Evolutionary conservation across 2,797 vertebrate species (phyloP).

Genomic region (Ataeniobius toweri): DNA sequence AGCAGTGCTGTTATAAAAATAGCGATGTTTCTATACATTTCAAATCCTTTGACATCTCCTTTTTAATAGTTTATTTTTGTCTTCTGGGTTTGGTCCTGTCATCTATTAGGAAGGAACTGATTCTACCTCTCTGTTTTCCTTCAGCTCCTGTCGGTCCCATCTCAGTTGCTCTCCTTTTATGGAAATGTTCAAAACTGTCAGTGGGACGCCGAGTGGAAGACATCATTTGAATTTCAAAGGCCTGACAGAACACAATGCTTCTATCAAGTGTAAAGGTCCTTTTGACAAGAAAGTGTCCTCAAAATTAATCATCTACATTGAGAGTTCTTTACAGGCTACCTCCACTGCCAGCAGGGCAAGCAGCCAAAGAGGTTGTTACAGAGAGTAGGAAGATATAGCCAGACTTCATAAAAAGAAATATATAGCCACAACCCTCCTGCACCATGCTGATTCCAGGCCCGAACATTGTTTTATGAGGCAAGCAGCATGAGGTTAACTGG

Average conservation of each 20-base stretch:
- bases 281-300: constrained; percentile 64
- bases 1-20: constrained; percentile 38
- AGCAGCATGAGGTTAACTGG: constrained; percentile 44
- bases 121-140: constrained; percentile 54
- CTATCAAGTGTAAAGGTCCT: constrained; percentile 62
- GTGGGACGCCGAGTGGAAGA: constrained; percentile 63
- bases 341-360: constrained; percentile 27
- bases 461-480: constrained; percentile 40
- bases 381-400: constrained; percentile 13
- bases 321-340: constrained; percentile 50
- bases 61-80: constrained; percentile 59
- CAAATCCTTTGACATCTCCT: constrained; percentile 20
- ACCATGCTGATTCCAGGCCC: constrained; percentile 12
- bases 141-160: constrained; percentile 41
- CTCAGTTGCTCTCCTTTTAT: constrained; percentile 59
- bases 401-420: constrained; percentile 24
- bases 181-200: constrained; percentile 66
- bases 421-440: constrained; percentile 16
- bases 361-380: constrained; percentile 29
- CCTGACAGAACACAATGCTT: constrained; percentile 62
- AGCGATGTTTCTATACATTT: constrained; percentile 36
- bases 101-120: constrained; percentile 61
- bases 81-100: constrained; percentile 38
- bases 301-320: constrained; percentile 65
- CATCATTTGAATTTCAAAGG: constrained; percentile 79